Evolutionary conservation across 2,888 invertebrate species (phyloP), one percentile per base, ranked within the genome.

Genomic region (Callyntrura sp.): DNA sequence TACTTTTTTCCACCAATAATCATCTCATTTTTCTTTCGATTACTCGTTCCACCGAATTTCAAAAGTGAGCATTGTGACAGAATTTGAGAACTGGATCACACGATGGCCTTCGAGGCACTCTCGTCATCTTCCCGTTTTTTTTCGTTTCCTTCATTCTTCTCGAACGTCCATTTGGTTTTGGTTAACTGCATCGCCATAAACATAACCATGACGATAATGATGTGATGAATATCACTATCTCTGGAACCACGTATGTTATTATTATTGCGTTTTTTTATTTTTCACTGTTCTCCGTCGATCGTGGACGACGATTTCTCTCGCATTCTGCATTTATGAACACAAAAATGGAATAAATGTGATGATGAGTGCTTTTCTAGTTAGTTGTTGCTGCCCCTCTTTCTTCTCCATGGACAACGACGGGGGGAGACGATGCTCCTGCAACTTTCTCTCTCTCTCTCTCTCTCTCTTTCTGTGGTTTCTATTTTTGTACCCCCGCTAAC

Each of bases 1-100:
- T 57, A 79, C 57, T 79, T n/a, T 51, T 45, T 51, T 55, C 14
- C 17, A 1, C 25, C 45, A 25, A 48, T 65, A 43, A 62, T 62
- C 73, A 85, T 73, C 78, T 81, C 85, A 76, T 78, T 87, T 87
- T n/a, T n/a, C 28, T 79, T n/a, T 68, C 81, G 68, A 23, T 81
- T 81, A 70, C 78, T 55, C 43, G 43, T 81, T 87, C 65, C 17
- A 81, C 57, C 55, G 11, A 73, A 73, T 76, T 62, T 48, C 45
- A 76, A 76, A 62, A 76, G 12, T 48, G 62, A 8, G 3, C 6
- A 81, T 23, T 35, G 43, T 4, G 17, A 82, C 8, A 82, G 60
- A 28, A 28, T 35, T 68, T 14, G 14, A n/a, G 14, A 68, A 35
- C n/a, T 25, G 4, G 28, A 68, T 14, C 14, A n/a, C n/a, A n/a